Percentiles rank a stretch among this genome's conserved stretches.
Evolutionary conservation across 2,888 invertebrate genomes (phyloP).

Genomic region (Antheraea assamensis): DNA sequence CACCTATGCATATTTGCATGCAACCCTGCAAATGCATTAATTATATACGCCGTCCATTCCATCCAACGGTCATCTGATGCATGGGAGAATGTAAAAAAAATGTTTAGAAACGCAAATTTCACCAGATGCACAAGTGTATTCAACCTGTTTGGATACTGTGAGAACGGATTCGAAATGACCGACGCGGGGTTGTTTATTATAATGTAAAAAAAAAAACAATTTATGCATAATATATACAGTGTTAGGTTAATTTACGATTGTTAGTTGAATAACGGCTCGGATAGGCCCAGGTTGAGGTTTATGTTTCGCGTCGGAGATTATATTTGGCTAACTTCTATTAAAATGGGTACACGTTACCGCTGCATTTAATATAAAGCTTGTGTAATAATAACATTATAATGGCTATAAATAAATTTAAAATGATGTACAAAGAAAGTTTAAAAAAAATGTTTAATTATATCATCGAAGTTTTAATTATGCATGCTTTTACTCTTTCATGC

Average conservation of each 20-base stretch:
- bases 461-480: neutral
- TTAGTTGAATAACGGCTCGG: slow-evolving; percentile 50
- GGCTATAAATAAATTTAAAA: neutral
- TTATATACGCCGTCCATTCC: slow-evolving; percentile 31
- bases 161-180: slow-evolving; percentile 51
- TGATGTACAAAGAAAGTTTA: neutral
- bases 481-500: too few species aligned
- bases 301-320: slow-evolving; percentile 36
- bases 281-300: slow-evolving; percentile 34
- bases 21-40: slow-evolving; percentile 53
- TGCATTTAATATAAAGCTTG: neutral
- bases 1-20: slow-evolving; percentile 62
- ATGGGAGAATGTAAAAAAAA: slow-evolving; percentile 28
- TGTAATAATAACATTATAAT: neutral
- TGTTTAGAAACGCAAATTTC: slow-evolving; percentile 24
- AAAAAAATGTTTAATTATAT: neutral
- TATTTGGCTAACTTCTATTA: slow-evolving; percentile 27
- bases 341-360: neutral
- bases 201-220: slow-evolving; percentile 44
- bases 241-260: slow-evolving; percentile 68
- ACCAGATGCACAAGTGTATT: slow-evolving; percentile 58
- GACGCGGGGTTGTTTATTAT: slow-evolving; percentile 46
- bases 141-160: slow-evolving; percentile 60
- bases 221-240: slow-evolving; percentile 37
- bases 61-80: slow-evolving; percentile 52